Evolutionary conservation across 2,113 vertebrate species (phyloP).

Genomic region (Macroglossus sobrinus): DNA sequence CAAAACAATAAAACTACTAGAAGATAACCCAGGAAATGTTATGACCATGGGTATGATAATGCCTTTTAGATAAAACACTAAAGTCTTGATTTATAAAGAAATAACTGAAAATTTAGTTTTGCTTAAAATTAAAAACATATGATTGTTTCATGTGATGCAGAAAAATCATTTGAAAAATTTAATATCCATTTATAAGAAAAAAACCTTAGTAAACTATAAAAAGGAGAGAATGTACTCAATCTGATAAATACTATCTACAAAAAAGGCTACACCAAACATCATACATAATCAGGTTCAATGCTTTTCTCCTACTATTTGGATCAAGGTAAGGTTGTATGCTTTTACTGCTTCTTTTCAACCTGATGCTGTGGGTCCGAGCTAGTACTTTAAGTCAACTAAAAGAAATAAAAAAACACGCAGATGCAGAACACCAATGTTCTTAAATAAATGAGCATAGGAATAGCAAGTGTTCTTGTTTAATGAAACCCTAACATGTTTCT

Average conservation of each 20-base stretch:
- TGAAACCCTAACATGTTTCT: conserved; percentile 37
- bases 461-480: conserved; percentile 41
- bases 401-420: neutral
- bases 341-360: neutral
- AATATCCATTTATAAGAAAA: neutral
- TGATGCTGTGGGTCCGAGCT: neutral
- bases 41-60: neutral
- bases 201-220: neutral
- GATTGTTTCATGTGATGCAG: conserved; percentile 15
- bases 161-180: neutral
- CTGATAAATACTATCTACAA: neutral
- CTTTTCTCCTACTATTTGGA: neutral
- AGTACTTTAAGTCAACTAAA: neutral
- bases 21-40: neutral
- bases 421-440: neutral
- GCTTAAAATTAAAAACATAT: neutral
- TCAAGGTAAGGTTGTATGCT: neutral
- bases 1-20: neutral
- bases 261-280: neutral
- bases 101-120: neutral
- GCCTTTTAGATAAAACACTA: neutral
- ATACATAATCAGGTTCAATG: neutral
- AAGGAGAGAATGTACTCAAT: neutral
- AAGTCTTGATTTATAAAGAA: neutral
- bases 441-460: conserved; percentile 34